A percentile compares a stretch with the other conserved stretches of the same genome.
These are phyloP conservation scores for Tragelaphus strepsiceros DNA, from an alignment of 2,113 vertebrate species.

Conservation along the genomic window DNA sequence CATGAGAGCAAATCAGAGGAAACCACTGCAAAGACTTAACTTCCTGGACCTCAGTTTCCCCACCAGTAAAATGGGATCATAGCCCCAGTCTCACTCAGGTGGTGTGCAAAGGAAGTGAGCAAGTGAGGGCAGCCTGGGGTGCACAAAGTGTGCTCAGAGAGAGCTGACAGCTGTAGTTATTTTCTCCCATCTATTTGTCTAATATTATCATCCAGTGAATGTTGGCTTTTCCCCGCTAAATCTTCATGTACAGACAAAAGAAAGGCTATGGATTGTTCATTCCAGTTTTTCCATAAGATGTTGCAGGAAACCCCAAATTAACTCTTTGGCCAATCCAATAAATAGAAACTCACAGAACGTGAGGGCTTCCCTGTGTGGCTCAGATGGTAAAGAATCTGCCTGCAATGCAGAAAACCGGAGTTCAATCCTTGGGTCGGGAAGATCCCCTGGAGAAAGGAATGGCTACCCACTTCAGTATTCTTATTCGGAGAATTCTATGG, in stretches of 20 bases:
- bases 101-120: neutral
- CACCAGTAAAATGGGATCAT: neutral
- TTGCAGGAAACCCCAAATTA: fast-evolving
- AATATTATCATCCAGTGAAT: neutral
- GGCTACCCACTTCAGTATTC: neutral
- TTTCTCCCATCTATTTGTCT: neutral
- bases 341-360: neutral
- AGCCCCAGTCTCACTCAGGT: no score
- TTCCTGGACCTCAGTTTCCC: neutral
- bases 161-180: neutral
- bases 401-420: neutral
- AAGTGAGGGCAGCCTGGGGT: neutral
- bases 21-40: neutral
- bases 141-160: fast-evolving
- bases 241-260: neutral
- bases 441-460: neutral
- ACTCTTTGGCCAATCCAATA: neutral
- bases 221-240: neutral
- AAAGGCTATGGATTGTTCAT: neutral
- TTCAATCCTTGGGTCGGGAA: neutral
- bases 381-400: neutral
- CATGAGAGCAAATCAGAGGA: neutral
- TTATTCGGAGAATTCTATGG: neutral
- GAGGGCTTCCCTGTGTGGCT: neutral
- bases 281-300: neutral